Percentiles rank a stretch among this genome's conserved stretches.
Evolutionary conservation across 2,113 vertebrate species (phyloP).

Genomic region (Phaethornis superciliosus): DNA sequence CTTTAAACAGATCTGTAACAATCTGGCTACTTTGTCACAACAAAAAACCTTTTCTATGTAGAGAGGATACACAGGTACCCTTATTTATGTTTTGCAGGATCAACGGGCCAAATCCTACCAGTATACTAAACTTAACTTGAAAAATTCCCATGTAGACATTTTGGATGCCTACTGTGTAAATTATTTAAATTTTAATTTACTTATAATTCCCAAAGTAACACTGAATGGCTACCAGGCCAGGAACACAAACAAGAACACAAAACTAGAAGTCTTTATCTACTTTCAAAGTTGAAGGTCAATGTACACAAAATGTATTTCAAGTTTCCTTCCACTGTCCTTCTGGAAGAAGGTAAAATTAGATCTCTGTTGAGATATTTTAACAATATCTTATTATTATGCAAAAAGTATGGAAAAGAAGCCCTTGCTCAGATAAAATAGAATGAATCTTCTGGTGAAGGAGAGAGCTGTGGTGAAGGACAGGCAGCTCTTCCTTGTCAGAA

Average conservation of each 20-base stretch:
- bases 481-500: constrained; percentile 47
- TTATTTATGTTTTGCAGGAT: background rate
- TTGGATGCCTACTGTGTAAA: background rate
- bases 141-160: background rate
- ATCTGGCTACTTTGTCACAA: constrained; percentile 54
- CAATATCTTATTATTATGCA: background rate
- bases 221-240: background rate
- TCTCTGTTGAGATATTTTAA: background rate
- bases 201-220: background rate
- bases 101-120: background rate
- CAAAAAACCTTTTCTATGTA: background rate
- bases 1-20: constrained; percentile 54
- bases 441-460: constrained; percentile 19
- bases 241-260: background rate
- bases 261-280: background rate
- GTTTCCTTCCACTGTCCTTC: background rate
- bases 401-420: background rate
- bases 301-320: background rate
- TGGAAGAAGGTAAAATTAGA: background rate
- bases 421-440: background rate
- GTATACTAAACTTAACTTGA: background rate
- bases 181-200: background rate
- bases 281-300: background rate
- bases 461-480: constrained; percentile 26
- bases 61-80: background rate